Evolutionary conservation across 1,140 invertebrate genomes (phyloP), one percentile per base, ranked within the genome.

Genomic region (Pseudomyrmex concolor): DNA sequence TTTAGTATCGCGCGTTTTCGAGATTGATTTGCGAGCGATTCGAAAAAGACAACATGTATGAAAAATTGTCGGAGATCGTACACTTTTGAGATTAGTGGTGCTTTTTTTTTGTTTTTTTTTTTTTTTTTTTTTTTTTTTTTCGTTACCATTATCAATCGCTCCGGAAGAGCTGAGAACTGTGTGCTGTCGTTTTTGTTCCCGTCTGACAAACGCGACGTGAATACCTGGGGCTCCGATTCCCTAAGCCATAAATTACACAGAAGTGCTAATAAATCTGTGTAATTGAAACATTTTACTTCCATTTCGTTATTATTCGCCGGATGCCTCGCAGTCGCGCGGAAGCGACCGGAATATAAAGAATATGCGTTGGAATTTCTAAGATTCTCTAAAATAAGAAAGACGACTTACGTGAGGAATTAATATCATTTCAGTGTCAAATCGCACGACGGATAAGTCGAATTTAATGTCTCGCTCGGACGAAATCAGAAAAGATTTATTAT

Each of bases 261-360:
- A 22, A 57, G 54, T 68, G 55, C 67, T 77, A 77, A 77, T 77
- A 77, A 77, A 77, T 77, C 74, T 68, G 9, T 12, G 34, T 22
- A 77, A 77, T 77, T 77, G 74, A 77, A 67, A 77, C 73, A 67
- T 66, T 76, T 76, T 64, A 64, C 74, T 68, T 55, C 63, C 50
- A 55, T 55, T n/a, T 50, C 62, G 25, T 55, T 77, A 66, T 67
- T 77, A 67, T 77, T 55, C 74, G 13, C 50, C 17, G 74, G 45
- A 64, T 67, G 50, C 34, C 9, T 77, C 54, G 22, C 62, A 67
- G 67, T 55, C 43, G 64, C 63, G 19, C 9, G 50, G 43, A 67
- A 57, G 17, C 48, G 63, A 43, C 48, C 43, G 9, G 22, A 67
- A 55, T 54, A 77, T 54, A 77, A 43, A 5, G 62, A 45, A 68